Evolutionary conservation across 2,888 invertebrate genomes (phyloP).

Genomic region (Cotesia congregata): DNA sequence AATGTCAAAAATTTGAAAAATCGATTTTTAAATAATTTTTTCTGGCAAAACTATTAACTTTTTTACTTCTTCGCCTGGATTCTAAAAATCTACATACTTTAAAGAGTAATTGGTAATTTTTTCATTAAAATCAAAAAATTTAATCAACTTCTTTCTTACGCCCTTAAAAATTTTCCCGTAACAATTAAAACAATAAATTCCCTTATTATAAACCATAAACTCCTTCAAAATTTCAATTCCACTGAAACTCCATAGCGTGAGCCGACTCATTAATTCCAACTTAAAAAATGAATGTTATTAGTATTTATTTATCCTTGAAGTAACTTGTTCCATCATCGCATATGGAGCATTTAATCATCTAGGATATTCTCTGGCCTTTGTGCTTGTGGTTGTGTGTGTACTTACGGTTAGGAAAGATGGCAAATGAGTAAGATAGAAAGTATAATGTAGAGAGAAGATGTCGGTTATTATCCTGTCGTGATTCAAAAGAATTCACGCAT

Average conservation of each 20-base stretch:
- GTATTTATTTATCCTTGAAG: slow-evolving; percentile 42
- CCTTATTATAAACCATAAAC: too few relatives aligned
- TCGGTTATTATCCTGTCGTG: slow-evolving; percentile 45
- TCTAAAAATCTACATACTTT: too few relatives aligned
- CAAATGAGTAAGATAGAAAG: slow-evolving; percentile 3
- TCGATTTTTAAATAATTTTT: too few relatives aligned
- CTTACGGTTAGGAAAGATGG: background rate
- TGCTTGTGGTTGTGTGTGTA: background rate
- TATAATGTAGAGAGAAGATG: slow-evolving; percentile 14
- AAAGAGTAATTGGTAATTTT: too few relatives aligned
- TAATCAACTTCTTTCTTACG: too few relatives aligned
- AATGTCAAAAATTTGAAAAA: too few relatives aligned
- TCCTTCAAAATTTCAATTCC: too few relatives aligned
- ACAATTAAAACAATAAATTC: too few relatives aligned
- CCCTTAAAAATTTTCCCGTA: too few relatives aligned
- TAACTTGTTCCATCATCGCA: slow-evolving; percentile 53
- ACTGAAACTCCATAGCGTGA: slow-evolving; percentile 57
- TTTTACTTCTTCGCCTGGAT: too few relatives aligned
- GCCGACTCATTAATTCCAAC: slow-evolving; percentile 65
- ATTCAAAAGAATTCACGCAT: slow-evolving; percentile 39
- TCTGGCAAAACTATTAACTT: too few relatives aligned
- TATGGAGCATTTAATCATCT: slow-evolving; percentile 58
- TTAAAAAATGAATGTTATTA: slow-evolving; percentile 47
- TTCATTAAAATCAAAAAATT: too few relatives aligned
- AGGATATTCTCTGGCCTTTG: slow-evolving; percentile 20